phyloP scores from a whole-genome alignment of 1,140 invertebrate genomes.

The Pinna nobilis region DNA sequence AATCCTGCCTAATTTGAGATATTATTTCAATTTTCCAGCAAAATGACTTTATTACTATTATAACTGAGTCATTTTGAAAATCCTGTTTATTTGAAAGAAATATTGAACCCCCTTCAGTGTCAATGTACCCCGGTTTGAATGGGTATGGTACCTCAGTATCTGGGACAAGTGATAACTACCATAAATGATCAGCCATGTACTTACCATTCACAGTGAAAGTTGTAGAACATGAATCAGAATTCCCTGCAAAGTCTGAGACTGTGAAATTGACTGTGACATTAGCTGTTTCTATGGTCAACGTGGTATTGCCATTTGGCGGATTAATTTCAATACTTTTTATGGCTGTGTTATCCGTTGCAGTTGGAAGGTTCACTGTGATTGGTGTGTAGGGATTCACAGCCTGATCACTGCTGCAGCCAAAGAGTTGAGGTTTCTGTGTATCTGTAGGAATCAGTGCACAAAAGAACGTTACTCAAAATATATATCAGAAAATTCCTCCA shows the following conservation, averaged over 20 bases:
- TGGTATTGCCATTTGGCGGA: slow-evolving; percentile 10
- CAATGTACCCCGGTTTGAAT: too few species aligned
- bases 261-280: slow-evolving; percentile 7
- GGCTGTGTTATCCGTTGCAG: slow-evolving; percentile 1
- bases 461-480: not conserved
- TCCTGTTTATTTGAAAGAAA: too few species aligned
- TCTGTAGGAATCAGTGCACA: slow-evolving; percentile 25
- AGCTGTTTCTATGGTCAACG: not conserved
- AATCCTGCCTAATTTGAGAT: too few species aligned
- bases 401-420: slow-evolving; percentile 1
- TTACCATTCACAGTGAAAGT: slow-evolving; percentile 18
- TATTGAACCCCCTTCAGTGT: too few species aligned
- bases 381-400: slow-evolving; percentile 2
- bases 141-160: too few species aligned
- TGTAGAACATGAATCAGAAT: not conserved
- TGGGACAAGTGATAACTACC: too few species aligned
- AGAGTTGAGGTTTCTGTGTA: slow-evolving; percentile 7
- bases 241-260: slow-evolving; percentile 9
- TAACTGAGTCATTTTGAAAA: too few species aligned
- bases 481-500: not conserved
- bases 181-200: not conserved
- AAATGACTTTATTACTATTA: too few species aligned
- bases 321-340: not conserved
- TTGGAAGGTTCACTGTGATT: not conserved
- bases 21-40: too few species aligned